phyloP scores from a whole-genome alignment of 2,797 vertebrate species.

The Fistularia commersonii region DNA sequence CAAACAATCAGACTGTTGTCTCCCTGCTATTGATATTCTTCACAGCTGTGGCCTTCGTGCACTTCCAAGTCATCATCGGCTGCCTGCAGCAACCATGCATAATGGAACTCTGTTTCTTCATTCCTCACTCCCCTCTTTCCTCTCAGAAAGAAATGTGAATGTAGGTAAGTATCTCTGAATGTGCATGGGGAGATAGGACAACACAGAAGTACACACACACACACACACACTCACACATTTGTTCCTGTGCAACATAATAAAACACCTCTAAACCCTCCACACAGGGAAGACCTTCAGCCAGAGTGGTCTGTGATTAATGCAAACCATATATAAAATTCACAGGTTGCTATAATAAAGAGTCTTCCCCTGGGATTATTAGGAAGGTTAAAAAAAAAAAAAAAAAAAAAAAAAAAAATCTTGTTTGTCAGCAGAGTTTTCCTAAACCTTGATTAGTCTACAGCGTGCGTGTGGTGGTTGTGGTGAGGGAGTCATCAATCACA shows the following conservation, averaged over 20 bases:
- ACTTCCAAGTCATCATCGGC: conserved; percentile 58
- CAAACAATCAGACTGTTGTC: conserved; percentile 48
- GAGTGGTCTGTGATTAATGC: conserved; percentile 47
- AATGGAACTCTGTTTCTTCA: conserved; percentile 42
- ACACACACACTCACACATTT: conserved; percentile 7
- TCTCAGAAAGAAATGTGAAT: conserved; percentile 8
- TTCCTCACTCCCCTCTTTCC: conserved; percentile 18
- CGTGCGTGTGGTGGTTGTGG: too few species aligned
- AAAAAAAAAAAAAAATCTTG: background rate
- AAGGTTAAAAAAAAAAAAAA: background rate
- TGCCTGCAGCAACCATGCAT: conserved; percentile 52
- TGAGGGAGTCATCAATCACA: too few species aligned
- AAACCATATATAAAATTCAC: conserved; percentile 16
- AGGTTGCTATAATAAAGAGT: background rate
- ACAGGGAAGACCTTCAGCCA: conserved; percentile 25
- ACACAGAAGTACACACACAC: conserved; percentile 8
- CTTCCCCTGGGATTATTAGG: background rate
- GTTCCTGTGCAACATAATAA: conserved; percentile 27
- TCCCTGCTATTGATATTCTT: conserved; percentile 56
- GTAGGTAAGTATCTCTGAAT: conserved; percentile 1
- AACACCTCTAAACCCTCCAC: conserved; percentile 8
- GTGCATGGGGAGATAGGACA: conserved; percentile 1
- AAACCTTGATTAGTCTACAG: too few species aligned
- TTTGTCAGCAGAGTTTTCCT: background rate
- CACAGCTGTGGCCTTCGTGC: conserved; percentile 56